A percentile compares a stretch with the other conserved stretches of the same genome.
Conservation (phyloP, 1,140 invertebrate genomes). For the Pseudomyrmex gracilis region DNA sequence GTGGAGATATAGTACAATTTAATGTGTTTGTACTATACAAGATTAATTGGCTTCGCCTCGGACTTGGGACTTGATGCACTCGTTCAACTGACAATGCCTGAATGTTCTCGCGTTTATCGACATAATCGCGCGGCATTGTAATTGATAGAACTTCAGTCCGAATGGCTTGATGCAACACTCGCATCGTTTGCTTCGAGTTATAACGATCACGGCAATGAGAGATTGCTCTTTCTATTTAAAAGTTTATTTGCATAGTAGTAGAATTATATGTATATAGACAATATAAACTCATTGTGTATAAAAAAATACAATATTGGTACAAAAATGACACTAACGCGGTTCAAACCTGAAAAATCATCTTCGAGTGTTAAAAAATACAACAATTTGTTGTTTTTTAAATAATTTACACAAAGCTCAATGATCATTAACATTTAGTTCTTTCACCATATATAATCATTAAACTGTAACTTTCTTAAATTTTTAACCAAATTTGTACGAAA, state of each 20-base stretch:
- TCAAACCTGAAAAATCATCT: no score
- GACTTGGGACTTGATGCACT: slow-evolving; percentile 50
- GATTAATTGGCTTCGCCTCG: slow-evolving; percentile 54
- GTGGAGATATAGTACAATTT: slow-evolving; percentile 40
- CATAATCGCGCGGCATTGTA: slow-evolving; percentile 24
- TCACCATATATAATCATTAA: no score
- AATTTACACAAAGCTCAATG: no score
- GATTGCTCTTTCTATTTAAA: neutral
- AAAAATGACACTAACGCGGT: no score
- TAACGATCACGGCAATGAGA: neutral
- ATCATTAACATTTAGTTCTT: no score
- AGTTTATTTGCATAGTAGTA: neutral
- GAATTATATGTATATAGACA: no score
- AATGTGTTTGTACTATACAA: slow-evolving; percentile 31
- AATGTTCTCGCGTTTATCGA: slow-evolving; percentile 47
- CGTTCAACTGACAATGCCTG: slow-evolving; percentile 25
- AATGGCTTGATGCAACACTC: neutral
- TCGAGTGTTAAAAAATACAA: no score
- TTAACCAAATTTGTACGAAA: no score
- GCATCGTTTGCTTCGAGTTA: neutral
- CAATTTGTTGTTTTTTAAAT: no score
- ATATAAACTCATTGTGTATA: no score
- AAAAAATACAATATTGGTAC: no score
- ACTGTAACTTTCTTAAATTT: no score
- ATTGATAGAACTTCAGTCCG: slow-evolving; percentile 15